A percentile compares a stretch with the other conserved stretches of the same genome.
Evolutionary conservation across 2,888 invertebrate species (phyloP).

Genomic region (Melanchra persicariae): DNA sequence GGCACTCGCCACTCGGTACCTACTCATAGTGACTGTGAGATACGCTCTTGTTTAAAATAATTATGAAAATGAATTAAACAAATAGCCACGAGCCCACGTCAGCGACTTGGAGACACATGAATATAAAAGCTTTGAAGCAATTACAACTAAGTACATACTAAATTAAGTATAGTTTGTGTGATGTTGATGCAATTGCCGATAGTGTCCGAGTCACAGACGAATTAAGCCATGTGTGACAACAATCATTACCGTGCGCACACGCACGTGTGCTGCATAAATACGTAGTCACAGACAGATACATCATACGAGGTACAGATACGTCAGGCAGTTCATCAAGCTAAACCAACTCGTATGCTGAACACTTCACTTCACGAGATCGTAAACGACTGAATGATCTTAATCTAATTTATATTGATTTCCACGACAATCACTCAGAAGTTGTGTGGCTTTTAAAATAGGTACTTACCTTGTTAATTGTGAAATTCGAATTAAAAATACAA

Average conservation of each 20-base stretch:
- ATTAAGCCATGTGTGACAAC: not conserved
- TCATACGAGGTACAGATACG: not conserved
- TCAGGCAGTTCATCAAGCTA: not conserved
- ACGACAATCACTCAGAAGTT: not conserved
- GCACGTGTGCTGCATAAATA: not conserved
- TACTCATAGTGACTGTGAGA: not conserved
- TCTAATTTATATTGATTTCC: not conserved
- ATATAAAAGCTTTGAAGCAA: not conserved
- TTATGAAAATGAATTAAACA: no score
- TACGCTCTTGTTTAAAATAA: no score
- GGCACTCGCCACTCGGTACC: no score
- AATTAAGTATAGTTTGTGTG: not conserved
- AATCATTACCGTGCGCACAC: not conserved
- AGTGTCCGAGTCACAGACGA: not conserved
- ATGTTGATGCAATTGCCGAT: not conserved
- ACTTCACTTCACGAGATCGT: not conserved
- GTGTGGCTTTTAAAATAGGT: not conserved
- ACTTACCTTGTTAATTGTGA: not conserved
- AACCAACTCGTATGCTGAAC: not conserved
- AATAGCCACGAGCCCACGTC: not conserved
- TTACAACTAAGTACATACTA: not conserved
- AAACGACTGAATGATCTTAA: not conserved
- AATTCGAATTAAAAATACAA: not conserved
- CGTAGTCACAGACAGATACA: not conserved
- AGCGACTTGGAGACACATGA: not conserved